Conservation (phyloP, 2,797 vertebrate species). For the Neoniphon sammara region DNA sequence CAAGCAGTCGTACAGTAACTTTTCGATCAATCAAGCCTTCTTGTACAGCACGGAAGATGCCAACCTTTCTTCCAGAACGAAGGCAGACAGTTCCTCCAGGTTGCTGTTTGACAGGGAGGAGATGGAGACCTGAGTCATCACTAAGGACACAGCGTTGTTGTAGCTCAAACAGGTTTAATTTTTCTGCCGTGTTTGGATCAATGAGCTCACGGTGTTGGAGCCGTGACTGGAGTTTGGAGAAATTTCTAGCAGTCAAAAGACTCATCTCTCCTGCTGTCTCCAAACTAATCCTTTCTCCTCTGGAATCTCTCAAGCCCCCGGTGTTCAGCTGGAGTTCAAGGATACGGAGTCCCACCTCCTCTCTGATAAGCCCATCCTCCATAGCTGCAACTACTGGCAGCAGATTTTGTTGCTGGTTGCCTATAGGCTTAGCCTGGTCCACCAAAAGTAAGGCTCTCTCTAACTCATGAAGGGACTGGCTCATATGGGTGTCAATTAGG, state of each 20-base stretch:
- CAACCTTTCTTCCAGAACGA: constrained; percentile 89
- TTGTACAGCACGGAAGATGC: constrained; percentile 89
- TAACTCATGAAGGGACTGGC: constrained; percentile 82
- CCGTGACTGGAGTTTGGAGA: constrained; percentile 81
- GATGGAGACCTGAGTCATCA: constrained; percentile 84
- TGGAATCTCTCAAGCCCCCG: constrained; percentile 80
- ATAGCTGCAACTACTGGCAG: constrained; percentile 83
- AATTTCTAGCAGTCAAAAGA: constrained; percentile 76
- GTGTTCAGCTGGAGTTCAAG: constrained; percentile 86
- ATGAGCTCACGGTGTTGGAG: constrained; percentile 84
- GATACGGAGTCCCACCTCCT: constrained; percentile 87
- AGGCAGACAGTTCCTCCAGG: constrained; percentile 89
- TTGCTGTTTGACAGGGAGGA: constrained; percentile 91
- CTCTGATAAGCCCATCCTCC: constrained; percentile 84
- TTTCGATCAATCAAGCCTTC: constrained; percentile 92
- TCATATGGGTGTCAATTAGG: constrained; percentile 83
- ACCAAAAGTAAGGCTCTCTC: constrained; percentile 80
- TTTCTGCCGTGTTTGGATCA: constrained; percentile 94
- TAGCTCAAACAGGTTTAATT: constrained; percentile 85
- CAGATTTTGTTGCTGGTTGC: constrained; percentile 55
- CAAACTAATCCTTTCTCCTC: constrained; percentile 77
- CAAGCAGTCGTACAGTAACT: constrained; percentile 87
- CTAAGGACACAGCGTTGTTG: constrained; percentile 84
- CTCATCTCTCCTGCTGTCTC: constrained; percentile 81
- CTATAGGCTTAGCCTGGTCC: constrained; percentile 54